Conservation (phyloP, 2,113 vertebrate species). For the Alethe diademata region DNA sequence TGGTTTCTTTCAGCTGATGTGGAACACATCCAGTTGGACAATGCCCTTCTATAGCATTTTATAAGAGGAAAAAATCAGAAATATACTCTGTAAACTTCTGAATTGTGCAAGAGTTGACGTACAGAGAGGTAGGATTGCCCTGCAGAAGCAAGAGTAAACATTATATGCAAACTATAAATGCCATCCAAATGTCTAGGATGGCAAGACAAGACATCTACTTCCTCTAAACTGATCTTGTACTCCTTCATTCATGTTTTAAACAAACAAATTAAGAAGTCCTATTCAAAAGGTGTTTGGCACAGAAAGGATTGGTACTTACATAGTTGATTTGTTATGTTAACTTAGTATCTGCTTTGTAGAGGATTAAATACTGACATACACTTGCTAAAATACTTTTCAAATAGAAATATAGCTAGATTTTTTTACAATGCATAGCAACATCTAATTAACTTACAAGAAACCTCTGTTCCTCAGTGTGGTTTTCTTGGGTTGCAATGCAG, state of each 20-base stretch:
- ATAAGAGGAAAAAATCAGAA: not conserved
- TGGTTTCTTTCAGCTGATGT: not conserved
- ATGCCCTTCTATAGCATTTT: not conserved
- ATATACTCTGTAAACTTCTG: not conserved
- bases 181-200: not conserved
- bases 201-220: not conserved
- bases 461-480: not conserved
- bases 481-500: too few relatives aligned
- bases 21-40: not conserved
- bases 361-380: not conserved
- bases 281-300: not conserved
- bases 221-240: not conserved
- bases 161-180: not conserved
- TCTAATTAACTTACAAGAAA: not conserved
- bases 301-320: not conserved
- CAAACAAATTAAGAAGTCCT: not conserved
- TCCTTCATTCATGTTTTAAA: not conserved
- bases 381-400: constrained; percentile 42
- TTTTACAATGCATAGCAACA: not conserved
- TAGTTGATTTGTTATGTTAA: not conserved
- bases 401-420: not conserved
- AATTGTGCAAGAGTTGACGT: not conserved
- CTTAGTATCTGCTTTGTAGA: not conserved
- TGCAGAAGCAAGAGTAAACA: not conserved
- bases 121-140: not conserved